A percentile compares a stretch with the other conserved stretches of the same genome.
phyloP scores from a whole-genome alignment of 2,113 vertebrate genomes.

The Ptilonorhynchus violaceus region DNA sequence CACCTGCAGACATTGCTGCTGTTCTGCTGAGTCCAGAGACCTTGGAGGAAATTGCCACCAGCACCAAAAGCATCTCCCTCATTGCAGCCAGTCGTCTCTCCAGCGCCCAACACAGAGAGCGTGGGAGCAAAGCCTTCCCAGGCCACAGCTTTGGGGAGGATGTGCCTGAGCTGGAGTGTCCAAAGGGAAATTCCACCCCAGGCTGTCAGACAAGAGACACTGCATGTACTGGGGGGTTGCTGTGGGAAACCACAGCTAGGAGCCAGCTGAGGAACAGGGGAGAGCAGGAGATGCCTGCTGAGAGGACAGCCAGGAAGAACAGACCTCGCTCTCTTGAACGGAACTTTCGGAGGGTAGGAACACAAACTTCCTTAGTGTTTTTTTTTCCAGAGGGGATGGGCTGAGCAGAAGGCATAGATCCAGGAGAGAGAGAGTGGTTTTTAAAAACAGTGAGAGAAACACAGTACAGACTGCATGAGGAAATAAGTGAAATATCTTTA shows the following conservation, averaged over 20 bases:
- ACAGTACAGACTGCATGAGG: background rate
- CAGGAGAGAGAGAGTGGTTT: background rate
- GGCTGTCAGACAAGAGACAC: background rate
- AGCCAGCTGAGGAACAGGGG: background rate
- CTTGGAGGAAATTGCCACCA: slow-evolving; percentile 49
- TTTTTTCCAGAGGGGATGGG: background rate
- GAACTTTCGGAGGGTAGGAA: background rate
- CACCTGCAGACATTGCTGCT: background rate
- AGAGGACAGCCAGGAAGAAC: slow-evolving; percentile 36
- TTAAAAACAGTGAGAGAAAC: background rate
- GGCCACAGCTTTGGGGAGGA: background rate
- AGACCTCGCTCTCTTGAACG: slow-evolving; percentile 20
- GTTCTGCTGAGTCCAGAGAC: slow-evolving; percentile 3
- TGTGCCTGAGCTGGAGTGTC: background rate
- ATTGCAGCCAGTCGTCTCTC: slow-evolving; percentile 50
- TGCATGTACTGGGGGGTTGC: background rate
- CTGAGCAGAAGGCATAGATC: background rate
- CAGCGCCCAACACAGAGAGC: background rate
- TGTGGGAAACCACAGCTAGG: background rate
- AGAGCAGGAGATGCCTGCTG: background rate
- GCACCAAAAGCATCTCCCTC: slow-evolving; percentile 69
- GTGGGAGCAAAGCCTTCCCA: background rate
- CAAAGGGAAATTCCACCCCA: background rate
- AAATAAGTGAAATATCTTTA: background rate
- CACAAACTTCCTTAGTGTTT: background rate